Evolutionary conservation across 2,888 invertebrate genomes (phyloP).

Genomic region (Aethes cnicana): DNA sequence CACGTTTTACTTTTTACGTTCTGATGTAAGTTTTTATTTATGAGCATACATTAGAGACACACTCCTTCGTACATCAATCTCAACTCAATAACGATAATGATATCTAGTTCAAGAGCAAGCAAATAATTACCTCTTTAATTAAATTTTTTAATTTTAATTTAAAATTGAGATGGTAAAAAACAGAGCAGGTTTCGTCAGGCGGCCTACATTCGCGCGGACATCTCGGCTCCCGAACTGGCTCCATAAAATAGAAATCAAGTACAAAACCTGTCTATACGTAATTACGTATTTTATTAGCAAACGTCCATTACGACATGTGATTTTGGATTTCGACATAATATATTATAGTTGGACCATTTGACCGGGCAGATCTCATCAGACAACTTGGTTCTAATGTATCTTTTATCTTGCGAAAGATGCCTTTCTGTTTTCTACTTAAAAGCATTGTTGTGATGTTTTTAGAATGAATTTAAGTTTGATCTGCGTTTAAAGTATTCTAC

Average conservation of each 20-base stretch:
- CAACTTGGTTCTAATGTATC: constrained; percentile 8
- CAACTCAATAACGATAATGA: no score
- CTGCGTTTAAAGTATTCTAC: no score
- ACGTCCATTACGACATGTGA: constrained; percentile 18
- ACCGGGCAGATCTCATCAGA: no score
- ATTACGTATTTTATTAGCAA: constrained; percentile 29
- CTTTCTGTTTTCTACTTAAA: constrained; percentile 24
- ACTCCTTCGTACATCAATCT: no score
- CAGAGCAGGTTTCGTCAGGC: constrained; percentile 2
- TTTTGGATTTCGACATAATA: no score
- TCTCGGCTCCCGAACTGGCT: constrained; percentile 17
- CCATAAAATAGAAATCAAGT: constrained; percentile 30
- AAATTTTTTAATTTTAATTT: neutral
- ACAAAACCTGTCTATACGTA: constrained; percentile 21
- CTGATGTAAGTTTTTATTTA: no score
- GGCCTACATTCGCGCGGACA: constrained; percentile 12
- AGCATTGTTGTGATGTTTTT: no score
- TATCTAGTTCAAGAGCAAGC: neutral
- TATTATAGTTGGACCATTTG: no score
- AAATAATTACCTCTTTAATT: neutral
- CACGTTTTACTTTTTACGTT: no score
- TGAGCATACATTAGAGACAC: no score
- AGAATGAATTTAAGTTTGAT: no score
- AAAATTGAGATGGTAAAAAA: neutral
- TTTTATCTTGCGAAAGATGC: constrained; percentile 14